Evolutionary conservation across 2,888 invertebrate genomes (phyloP).

Genomic region (Orchesellides sinensis): DNA sequence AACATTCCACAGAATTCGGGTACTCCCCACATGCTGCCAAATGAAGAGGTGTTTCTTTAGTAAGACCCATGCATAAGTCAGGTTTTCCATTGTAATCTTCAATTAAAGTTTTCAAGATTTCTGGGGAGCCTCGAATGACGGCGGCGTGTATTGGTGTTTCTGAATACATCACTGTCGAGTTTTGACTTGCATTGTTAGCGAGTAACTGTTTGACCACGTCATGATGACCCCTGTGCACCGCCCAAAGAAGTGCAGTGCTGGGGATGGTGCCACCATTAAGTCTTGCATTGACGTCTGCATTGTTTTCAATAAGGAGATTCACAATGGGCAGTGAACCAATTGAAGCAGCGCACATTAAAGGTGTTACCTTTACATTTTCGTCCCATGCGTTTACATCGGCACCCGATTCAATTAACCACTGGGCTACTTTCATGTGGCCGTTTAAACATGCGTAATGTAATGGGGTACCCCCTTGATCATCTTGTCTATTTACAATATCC

Average conservation of each 20-base stretch:
- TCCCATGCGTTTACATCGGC: slow-evolving; percentile 56
- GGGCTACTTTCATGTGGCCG: neutral
- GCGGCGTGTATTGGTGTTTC: slow-evolving; percentile 89
- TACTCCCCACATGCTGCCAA: slow-evolving; percentile 92
- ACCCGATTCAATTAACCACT: slow-evolving; percentile 37
- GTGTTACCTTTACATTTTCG: slow-evolving; percentile 45
- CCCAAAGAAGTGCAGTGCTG: slow-evolving; percentile 88
- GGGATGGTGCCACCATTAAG: slow-evolving; percentile 64
- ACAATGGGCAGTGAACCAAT: slow-evolving; percentile 42
- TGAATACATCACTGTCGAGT: slow-evolving; percentile 76
- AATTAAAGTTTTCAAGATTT: slow-evolving; percentile 85
- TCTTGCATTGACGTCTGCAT: slow-evolving; percentile 55
- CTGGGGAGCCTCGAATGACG: slow-evolving; percentile 84
- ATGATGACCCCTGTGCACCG: slow-evolving; percentile 86
- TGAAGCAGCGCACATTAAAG: slow-evolving; percentile 63
- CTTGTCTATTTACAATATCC: slow-evolving; percentile 13
- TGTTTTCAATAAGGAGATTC: slow-evolving; percentile 39
- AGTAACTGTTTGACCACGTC: slow-evolving; percentile 86
- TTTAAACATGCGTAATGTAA: slow-evolving; percentile 34
- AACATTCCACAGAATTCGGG: slow-evolving; percentile 81
- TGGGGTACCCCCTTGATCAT: neutral
- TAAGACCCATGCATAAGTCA: slow-evolving; percentile 14
- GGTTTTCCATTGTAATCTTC: slow-evolving; percentile 84
- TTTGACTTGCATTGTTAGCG: slow-evolving; percentile 86
- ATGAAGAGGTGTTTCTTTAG: slow-evolving; percentile 82